Evolutionary conservation across 53 echinoderm and acorn worm species (phyloP).

Genomic region (Echinometra lucunter): DNA sequence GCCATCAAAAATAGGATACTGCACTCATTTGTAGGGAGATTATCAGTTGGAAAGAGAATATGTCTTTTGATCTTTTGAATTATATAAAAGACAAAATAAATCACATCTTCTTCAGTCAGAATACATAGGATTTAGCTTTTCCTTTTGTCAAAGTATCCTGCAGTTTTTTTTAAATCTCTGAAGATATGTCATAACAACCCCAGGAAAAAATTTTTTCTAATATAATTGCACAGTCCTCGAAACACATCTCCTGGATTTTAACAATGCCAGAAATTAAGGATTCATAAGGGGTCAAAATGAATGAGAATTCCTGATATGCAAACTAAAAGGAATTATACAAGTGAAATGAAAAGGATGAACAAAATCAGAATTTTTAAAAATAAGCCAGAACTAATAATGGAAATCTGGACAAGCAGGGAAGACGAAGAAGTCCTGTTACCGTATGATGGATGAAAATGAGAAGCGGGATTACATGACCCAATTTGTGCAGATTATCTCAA

Average conservation of each 20-base stretch:
- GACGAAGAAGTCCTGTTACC: background rate
- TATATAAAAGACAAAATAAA: background rate
- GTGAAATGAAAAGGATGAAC: background rate
- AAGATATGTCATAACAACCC: background rate
- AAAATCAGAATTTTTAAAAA: background rate
- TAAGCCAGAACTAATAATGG: background rate
- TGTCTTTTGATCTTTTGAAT: background rate
- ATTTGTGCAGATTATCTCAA: constrained; percentile 7
- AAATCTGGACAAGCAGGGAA: background rate
- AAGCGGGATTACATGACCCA: background rate
- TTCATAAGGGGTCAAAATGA: too few relatives aligned
- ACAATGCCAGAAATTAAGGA: too few relatives aligned
- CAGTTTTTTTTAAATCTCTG: background rate
- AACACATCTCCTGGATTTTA: background rate
- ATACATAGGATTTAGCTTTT: too few relatives aligned
- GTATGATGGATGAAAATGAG: background rate
- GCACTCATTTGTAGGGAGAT: background rate
- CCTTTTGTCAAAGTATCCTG: too few relatives aligned
- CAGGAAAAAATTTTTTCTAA: too few relatives aligned
- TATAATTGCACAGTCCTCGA: background rate
- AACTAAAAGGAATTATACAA: background rate
- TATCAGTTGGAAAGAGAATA: background rate
- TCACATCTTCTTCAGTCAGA: background rate
- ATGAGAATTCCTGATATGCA: background rate
- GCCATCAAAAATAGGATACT: background rate